phyloP scores from a whole-genome alignment of 2,888 invertebrate species.

The Calameuta filiformis region DNA sequence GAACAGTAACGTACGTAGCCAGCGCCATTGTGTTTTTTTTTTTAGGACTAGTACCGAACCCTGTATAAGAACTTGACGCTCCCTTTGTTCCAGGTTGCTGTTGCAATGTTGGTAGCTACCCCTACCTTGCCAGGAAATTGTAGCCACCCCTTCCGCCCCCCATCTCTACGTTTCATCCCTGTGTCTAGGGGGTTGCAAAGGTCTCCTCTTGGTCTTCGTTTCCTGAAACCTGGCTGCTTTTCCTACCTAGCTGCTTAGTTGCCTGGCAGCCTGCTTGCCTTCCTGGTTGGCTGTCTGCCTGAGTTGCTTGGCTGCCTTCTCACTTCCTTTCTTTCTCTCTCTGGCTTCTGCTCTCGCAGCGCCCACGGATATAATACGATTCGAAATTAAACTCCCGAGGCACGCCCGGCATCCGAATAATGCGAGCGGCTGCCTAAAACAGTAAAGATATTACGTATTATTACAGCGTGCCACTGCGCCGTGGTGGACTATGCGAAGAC shows the following conservation, averaged over 20 bases:
- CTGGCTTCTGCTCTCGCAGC: conserved; percentile 20
- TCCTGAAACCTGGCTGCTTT: not conserved
- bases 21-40: not conserved
- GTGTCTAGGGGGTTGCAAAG: not conserved
- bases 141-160: not conserved
- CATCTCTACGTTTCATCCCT: not conserved
- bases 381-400: conserved; percentile 62
- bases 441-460: conserved; percentile 63
- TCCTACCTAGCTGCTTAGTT: not conserved
- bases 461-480: conserved; percentile 54
- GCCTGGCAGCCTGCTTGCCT: not conserved
- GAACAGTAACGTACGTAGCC: not conserved
- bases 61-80: not conserved
- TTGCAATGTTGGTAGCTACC: not conserved
- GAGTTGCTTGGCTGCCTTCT: not conserved
- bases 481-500: not conserved
- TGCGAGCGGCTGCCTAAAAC: conserved; percentile 61
- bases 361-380: conserved; percentile 56
- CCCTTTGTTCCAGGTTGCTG: not conserved
- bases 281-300: not conserved
- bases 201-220: not conserved
- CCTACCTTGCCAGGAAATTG: not conserved
- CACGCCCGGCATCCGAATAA: conserved; percentile 61
- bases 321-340: conserved; percentile 14
- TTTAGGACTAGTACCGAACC: not conserved